Percentiles rank a stretch among this genome's conserved stretches.
Evolutionary conservation across 2,113 vertebrate species (phyloP).

Genomic region (Ptychochromis oligacanthus): DNA sequence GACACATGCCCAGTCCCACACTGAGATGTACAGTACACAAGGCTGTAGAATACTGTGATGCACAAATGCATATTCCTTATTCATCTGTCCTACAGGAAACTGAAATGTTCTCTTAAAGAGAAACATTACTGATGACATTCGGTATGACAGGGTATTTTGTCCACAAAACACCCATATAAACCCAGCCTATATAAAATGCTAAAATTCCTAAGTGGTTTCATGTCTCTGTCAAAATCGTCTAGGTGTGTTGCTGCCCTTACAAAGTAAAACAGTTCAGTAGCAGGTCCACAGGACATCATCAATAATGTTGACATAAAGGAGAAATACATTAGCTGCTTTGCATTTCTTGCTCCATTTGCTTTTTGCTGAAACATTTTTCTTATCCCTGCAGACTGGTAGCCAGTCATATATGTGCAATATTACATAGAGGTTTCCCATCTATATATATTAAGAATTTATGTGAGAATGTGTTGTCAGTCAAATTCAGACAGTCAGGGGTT

Average conservation of each 20-base stretch:
- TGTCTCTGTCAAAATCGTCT: background rate
- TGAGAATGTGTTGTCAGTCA: background rate
- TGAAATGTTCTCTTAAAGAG: background rate
- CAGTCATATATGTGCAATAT: background rate
- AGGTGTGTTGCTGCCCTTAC: background rate
- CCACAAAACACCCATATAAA: background rate
- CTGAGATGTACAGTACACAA: constrained; percentile 55
- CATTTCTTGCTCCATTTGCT: constrained; percentile 30
- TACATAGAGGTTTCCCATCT: background rate
- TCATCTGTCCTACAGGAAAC: constrained; percentile 4
- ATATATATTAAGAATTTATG: too few species aligned
- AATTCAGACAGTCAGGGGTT: background rate
- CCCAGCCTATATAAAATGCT: background rate
- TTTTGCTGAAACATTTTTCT: constrained; percentile 25
- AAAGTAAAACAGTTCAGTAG: background rate
- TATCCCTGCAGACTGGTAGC: background rate
- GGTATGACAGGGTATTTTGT: background rate
- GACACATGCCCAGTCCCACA: constrained; percentile 65
- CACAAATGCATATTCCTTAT: constrained; percentile 26
- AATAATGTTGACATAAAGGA: constrained; percentile 38
- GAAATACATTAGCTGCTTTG: constrained; percentile 17
- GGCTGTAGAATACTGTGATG: constrained; percentile 29
- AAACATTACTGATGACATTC: background rate
- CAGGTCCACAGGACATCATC: constrained; percentile 17
- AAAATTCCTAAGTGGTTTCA: background rate